These are phyloP conservation scores for Gasteruption jaculator DNA, from an alignment of 2,888 invertebrate species.

Conservation along the genomic window DNA sequence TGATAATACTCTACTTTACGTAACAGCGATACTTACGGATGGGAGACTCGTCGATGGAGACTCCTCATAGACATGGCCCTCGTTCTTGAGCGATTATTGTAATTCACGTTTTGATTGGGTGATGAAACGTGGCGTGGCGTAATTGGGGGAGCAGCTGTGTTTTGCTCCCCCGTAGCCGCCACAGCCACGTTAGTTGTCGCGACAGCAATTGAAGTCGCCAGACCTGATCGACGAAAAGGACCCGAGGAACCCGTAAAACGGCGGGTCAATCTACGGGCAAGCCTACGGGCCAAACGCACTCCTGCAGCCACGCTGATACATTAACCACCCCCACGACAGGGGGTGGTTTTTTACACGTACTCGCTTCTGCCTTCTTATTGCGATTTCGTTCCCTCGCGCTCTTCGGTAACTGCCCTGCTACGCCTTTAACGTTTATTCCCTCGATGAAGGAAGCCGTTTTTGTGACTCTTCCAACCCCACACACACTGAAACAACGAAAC, in stretches of 20 bases:
- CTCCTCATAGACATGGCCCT: constrained; percentile 48
- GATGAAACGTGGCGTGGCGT: constrained; percentile 25
- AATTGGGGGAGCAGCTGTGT: constrained; percentile 31
- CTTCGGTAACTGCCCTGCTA: neutral
- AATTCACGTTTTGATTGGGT: constrained; percentile 10
- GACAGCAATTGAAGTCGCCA: constrained; percentile 21
- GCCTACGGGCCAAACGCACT: constrained; percentile 60
- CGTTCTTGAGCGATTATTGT: constrained; percentile 32
- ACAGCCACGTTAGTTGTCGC: constrained; percentile 29
- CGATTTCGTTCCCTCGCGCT: constrained; percentile 16
- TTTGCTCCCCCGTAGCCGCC: constrained; percentile 31
- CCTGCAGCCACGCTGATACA: constrained; percentile 61
- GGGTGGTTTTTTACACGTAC: constrained; percentile 55
- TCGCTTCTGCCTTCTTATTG: constrained; percentile 31
- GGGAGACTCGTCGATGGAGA: constrained; percentile 47
- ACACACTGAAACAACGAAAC: no score
- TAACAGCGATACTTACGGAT: constrained; percentile 45
- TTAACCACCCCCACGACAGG: constrained; percentile 57
- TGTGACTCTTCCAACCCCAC: no score
- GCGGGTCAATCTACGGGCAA: constrained; percentile 47
- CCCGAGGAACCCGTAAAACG: constrained; percentile 54
- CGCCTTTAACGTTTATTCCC: no score
- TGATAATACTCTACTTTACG: no score
- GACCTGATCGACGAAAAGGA: constrained; percentile 46
- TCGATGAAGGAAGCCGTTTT: no score